phyloP scores from a whole-genome alignment of 2,888 invertebrate species.

The Magallana nippona region DNA sequence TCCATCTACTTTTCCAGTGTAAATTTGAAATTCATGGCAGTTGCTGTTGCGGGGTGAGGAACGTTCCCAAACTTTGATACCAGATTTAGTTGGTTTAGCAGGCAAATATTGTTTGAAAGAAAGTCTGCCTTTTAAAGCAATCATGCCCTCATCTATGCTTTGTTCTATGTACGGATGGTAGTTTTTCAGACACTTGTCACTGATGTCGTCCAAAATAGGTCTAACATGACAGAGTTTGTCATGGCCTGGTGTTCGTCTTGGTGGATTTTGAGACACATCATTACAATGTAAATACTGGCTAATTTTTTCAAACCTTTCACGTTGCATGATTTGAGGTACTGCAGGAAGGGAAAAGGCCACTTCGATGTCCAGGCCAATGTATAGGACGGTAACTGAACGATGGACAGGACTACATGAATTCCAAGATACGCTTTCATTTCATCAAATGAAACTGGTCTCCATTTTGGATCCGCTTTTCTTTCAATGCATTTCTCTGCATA shows the following conservation, averaged over 20 bases:
- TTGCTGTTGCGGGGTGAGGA: conserved; percentile 8
- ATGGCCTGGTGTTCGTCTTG: conserved; percentile 28
- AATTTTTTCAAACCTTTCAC: no score
- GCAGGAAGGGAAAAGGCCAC: no score
- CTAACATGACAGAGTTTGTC: conserved; percentile 41
- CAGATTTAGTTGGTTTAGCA: conserved; percentile 39
- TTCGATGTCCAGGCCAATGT: no score
- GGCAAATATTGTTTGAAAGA: conserved; percentile 32
- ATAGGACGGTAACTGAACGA: no score
- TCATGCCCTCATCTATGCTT: conserved; percentile 44
- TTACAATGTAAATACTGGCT: neutral
- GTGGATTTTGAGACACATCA: neutral
- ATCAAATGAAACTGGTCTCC: no score
- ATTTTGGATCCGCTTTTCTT: no score
- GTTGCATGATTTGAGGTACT: no score
- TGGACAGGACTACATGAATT: no score
- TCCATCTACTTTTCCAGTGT: conserved; percentile 26
- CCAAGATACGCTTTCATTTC: no score
- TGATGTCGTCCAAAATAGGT: conserved; percentile 17
- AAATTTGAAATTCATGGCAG: conserved; percentile 38
- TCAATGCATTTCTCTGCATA: no score
- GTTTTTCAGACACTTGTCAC: conserved; percentile 24
- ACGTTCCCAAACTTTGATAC: conserved; percentile 35
- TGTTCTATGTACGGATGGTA: conserved; percentile 30
- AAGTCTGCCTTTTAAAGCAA: conserved; percentile 40